Evolutionary conservation across 2,888 invertebrate genomes (phyloP), one percentile per base, ranked within the genome.

Genomic region (Rhynchonema sp.): DNA sequence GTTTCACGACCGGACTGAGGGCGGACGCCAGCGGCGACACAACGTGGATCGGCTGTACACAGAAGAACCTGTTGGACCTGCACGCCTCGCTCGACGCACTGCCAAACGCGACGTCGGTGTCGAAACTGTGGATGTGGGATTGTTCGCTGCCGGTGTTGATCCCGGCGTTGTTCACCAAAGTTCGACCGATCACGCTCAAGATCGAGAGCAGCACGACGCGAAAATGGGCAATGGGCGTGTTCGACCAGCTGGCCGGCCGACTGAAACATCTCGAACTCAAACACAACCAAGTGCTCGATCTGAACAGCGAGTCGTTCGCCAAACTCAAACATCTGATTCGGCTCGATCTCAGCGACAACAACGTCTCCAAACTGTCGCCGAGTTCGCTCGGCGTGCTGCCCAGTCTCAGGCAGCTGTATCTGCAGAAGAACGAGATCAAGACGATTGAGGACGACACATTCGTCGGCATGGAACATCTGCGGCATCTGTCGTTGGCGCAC

Each of bases 401-500:
- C 1, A n/a, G n/a, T 1, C 59, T 62, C 13, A 63, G 67, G 59
- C 68, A 72, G 0, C 65, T 75, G 22, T 63, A 73, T 25, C 63
- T 74, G 26, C 71, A 69, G 62, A 68, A 68, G 62, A 75, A 75
- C 64, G 64, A 68, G 3, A 63, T 75, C 23, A 65, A 65, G 22
- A 61, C 61, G 13, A 65, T 75, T 2, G 74, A 74, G 1, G 72
- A 74, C 57, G 64, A 66, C 2, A 61, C 74, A 6, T 73, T 74
- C 63, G 61, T 3, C 27, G 26, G 28, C 22, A 27, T 54, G 49
- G 61, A 63, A 13, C 64, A 68, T 28, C 65, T 75, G 25, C 59
- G 63, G 29, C 72, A 72, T 59, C 64, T 75, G n/a, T 73, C 73
- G 61, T 56, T 71, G 60, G 73, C 73, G 46, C 73, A 74, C 63